phyloP scores from a whole-genome alignment of 2,888 invertebrate species.

The Scaptomyza parva region DNA sequence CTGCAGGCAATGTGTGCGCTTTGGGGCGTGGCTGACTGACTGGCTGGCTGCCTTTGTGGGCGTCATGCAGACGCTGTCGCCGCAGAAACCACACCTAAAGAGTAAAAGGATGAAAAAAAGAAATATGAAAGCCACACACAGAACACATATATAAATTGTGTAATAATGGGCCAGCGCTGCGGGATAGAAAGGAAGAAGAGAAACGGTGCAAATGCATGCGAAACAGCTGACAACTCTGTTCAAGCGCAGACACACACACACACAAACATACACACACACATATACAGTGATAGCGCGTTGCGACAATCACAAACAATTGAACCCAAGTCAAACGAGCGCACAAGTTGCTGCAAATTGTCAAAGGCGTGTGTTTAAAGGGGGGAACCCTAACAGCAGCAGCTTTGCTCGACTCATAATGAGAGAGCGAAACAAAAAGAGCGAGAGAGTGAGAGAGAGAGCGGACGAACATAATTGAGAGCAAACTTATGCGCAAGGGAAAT shows the following conservation, averaged over 20 bases:
- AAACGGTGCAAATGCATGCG: constrained; percentile 60
- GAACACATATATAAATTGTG: constrained; percentile 64
- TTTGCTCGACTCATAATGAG: no score
- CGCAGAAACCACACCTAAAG: constrained; percentile 77
- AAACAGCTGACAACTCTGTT: constrained; percentile 79
- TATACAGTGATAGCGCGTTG: constrained; percentile 36
- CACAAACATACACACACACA: constrained; percentile 6
- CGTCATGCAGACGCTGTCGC: constrained; percentile 60
- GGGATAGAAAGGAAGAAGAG: constrained; percentile 11
- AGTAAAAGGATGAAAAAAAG: constrained; percentile 33
- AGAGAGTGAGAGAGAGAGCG: constrained; percentile 4
- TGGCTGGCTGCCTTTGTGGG: constrained; percentile 36
- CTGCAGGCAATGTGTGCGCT: constrained; percentile 42
- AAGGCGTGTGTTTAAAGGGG: constrained; percentile 72
- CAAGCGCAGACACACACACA: constrained; percentile 25
- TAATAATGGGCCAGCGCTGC: constrained; percentile 63
- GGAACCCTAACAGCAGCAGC: constrained; percentile 30
- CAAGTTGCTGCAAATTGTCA: constrained; percentile 80
- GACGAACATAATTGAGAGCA: not conserved
- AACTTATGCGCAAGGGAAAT: constrained; percentile 60
- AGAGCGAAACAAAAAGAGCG: constrained; percentile 17
- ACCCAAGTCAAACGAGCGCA: constrained; percentile 81
- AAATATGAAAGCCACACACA: not conserved
- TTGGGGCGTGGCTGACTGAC: constrained; percentile 56
- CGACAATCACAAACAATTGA: constrained; percentile 81